Evolutionary conservation across 1,140 invertebrate genomes (phyloP).

Genomic region (Pteromalus puparum): DNA sequence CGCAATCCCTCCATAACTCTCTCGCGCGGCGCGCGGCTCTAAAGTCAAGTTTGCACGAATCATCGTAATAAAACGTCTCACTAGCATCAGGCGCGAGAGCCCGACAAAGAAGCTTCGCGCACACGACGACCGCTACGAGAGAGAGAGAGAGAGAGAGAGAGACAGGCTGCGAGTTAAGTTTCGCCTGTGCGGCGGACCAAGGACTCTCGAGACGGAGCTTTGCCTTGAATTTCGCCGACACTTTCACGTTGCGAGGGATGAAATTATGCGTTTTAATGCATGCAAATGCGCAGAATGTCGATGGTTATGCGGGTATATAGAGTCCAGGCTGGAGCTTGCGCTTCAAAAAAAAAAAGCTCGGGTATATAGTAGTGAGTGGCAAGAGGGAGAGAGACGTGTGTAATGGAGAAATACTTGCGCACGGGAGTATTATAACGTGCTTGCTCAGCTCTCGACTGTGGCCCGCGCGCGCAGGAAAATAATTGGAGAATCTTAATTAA

Average conservation of each 20-base stretch:
- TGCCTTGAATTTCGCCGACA: neutral
- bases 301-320: no score
- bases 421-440: neutral
- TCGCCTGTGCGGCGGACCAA: neutral
- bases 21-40: neutral
- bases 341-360: no score
- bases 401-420: neutral
- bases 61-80: neutral
- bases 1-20: neutral
- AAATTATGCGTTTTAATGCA: constrained; percentile 19
- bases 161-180: neutral
- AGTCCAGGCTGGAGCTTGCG: no score
- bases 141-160: neutral
- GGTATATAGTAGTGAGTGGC: no score
- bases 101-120: neutral
- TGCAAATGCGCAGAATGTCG: constrained; percentile 5
- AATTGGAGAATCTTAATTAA: constrained; percentile 1
- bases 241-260: neutral
- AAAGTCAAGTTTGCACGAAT: neutral
- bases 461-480: neutral
- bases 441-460: neutral
- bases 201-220: neutral
- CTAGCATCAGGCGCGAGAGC: neutral
- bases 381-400: neutral
- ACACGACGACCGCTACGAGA: neutral